phyloP scores from a whole-genome alignment of 2,113 vertebrate species.

The Dipodomys spectabilis region DNA sequence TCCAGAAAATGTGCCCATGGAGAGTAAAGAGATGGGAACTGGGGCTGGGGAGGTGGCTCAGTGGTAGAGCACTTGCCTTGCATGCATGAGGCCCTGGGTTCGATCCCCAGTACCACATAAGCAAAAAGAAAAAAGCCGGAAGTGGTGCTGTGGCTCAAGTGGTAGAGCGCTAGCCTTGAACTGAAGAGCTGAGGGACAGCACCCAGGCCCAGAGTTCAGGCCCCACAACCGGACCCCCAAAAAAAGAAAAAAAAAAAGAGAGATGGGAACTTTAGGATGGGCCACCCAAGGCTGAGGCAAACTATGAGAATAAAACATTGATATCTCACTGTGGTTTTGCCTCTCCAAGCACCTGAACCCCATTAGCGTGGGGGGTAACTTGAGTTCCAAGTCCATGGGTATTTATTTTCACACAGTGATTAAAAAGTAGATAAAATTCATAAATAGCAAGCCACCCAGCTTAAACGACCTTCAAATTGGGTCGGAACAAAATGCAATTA shows the following conservation, averaged over 20 bases:
- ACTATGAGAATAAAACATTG: background rate
- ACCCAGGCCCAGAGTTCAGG: too few relatives aligned
- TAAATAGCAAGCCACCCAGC: background rate
- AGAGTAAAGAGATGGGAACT: background rate
- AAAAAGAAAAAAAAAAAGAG: too few relatives aligned
- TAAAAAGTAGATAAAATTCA: slow-evolving; percentile 60
- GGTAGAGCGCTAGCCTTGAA: too few relatives aligned
- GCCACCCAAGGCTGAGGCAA: fast-evolving
- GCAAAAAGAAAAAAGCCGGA: too few relatives aligned
- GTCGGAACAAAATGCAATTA: slow-evolving; percentile 57
- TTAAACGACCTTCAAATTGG: slow-evolving; percentile 31
- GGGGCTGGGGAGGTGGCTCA: too few relatives aligned
- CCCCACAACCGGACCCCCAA: too few relatives aligned
- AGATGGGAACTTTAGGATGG: too few relatives aligned
- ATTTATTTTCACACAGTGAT: slow-evolving; percentile 55
- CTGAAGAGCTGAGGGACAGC: too few relatives aligned
- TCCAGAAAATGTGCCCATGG: background rate
- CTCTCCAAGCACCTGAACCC: background rate
- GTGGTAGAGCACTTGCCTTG: too few relatives aligned
- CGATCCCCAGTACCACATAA: too few relatives aligned
- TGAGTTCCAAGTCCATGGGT: background rate
- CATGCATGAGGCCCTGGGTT: too few relatives aligned
- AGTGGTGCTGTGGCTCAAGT: too few relatives aligned
- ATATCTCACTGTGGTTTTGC: background rate
- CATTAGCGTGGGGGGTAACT: background rate